Evolutionary conservation across 2,113 vertebrate species (phyloP), one percentile per base, ranked within the genome.

Genomic region (Trinectes maculatus): DNA sequence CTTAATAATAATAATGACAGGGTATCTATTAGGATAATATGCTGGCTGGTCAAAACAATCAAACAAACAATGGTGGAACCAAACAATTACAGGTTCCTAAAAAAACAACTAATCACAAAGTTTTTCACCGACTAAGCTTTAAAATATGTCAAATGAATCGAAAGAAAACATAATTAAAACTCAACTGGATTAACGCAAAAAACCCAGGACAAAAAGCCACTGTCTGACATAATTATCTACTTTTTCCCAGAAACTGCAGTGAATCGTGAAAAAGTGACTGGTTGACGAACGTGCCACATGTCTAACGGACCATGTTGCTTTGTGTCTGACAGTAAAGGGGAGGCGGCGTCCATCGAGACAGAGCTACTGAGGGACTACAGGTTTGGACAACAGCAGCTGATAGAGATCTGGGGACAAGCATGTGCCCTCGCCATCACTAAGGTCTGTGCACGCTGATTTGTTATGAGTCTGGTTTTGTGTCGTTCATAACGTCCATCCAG

Each of bases 391-490:
- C 96, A 95, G 92, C 96, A 98, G 91, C 91, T 98, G 61, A 93
- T 95, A 24, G 97, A 99, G 90, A 93, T 98, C 49, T 95, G 94
- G 86, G 97, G 97, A 39, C 94, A 97, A 2, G 96, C 94, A 0
- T 96, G 95, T 1, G 96, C 96, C 1, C 51, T 96, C 54, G 95
- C 96, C 5, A 92, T 98, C 40, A 90, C 96, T 33, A 98, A 96
- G 96, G 97, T 98, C 42, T 36, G 86, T 46, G 4, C 42, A 11
- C 5, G 24, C 37, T 31, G 3, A 18, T 47, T 16, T n/a, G 19
- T 44, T 34, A 0, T 15, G 4, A 1, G 13, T 37, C 5, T 7
- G 25, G 2, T 43, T 66, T 33, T 29, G 8, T 56, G n/a, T 19
- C 28, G 52, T 53, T 26, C 19, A 56, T 51, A 28, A 31, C 58